Evolutionary conservation across 2,797 vertebrate species (phyloP).

Genomic region (Hapalemur alaotrensis): DNA sequence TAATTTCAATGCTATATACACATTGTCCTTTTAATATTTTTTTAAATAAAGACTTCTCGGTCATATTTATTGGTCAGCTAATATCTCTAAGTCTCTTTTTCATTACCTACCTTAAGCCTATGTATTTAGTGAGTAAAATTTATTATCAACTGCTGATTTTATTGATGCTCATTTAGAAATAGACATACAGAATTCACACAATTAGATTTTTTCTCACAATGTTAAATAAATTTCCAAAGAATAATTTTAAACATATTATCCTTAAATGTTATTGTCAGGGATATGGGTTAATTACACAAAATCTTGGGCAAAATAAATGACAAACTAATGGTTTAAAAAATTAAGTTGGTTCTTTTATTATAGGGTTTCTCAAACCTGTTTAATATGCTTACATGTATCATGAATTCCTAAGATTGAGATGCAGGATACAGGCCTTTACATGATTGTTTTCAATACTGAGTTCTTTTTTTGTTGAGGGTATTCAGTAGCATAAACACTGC

Average conservation of each 20-base stretch:
- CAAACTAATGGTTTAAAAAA: not conserved
- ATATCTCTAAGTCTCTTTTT: not conserved
- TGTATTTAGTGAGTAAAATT: not conserved
- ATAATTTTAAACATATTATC: not conserved
- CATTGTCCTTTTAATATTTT: not conserved
- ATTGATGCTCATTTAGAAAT: not conserved
- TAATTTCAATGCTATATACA: not conserved
- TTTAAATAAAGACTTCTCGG: not conserved
- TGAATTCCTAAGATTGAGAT: not conserved
- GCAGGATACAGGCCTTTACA: not conserved
- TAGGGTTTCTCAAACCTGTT: not conserved
- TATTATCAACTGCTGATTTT: not conserved
- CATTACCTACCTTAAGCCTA: not conserved
- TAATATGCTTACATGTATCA: not conserved
- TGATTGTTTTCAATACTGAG: not conserved
- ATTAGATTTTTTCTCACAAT: not conserved
- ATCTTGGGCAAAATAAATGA: not conserved
- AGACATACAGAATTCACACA: not conserved
- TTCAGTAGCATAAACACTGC: not conserved
- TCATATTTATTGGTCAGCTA: not conserved
- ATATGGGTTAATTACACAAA: not conserved
- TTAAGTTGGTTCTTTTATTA: not conserved
- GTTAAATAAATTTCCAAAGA: not conserved
- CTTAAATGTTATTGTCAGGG: not conserved
- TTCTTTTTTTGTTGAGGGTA: not conserved